Evolutionary conservation across 2,797 vertebrate genomes (phyloP).

Genomic region (Sylvilagus floridanus): DNA sequence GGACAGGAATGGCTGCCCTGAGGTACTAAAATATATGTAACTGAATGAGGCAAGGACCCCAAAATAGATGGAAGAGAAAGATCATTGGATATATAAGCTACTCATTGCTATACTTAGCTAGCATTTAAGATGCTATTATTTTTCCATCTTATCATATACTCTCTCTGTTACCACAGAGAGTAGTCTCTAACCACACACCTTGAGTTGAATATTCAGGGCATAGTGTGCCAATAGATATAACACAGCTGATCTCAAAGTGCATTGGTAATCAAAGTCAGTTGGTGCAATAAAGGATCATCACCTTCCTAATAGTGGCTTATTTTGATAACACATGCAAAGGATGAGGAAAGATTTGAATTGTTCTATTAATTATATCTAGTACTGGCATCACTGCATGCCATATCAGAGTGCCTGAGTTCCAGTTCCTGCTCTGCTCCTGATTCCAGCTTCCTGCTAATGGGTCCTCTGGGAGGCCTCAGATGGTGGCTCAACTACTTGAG

Average conservation of each 20-base stretch:
- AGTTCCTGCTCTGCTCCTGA: no score
- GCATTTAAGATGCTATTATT: not conserved
- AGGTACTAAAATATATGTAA: not conserved
- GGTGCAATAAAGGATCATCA: not conserved
- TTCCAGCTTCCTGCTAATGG: no score
- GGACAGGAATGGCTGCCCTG: not conserved
- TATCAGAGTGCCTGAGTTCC: no score
- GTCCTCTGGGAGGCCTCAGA: no score
- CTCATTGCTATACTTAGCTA: not conserved
- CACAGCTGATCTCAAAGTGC: not conserved
- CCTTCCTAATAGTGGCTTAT: not conserved
- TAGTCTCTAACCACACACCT: not conserved
- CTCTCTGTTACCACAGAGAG: not conserved
- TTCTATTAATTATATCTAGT: not conserved
- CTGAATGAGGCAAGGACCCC: not conserved
- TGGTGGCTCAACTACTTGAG: no score
- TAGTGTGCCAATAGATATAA: not conserved
- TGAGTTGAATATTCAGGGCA: not conserved
- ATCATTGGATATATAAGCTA: not conserved
- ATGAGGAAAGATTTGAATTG: not conserved
- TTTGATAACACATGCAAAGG: not conserved
- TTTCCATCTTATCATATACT: not conserved
- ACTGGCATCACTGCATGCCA: not conserved
- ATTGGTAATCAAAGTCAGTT: not conserved
- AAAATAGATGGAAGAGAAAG: not conserved